Evolutionary conservation across 2,797 vertebrate species (phyloP).

Genomic region (Anableps anableps): DNA sequence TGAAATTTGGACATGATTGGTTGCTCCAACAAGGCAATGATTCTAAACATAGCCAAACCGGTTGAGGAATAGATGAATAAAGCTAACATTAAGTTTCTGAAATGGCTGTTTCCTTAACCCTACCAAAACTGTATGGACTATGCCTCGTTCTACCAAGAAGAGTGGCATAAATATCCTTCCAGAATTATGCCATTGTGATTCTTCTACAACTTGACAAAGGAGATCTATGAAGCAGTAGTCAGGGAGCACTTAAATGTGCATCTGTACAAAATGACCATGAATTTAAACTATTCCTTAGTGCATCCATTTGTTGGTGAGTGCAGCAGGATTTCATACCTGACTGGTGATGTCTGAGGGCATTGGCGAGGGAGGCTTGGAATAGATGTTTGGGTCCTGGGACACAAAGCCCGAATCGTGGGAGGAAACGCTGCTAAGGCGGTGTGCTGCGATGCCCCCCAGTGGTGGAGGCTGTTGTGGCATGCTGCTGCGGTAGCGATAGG

Average conservation of each 20-base stretch:
- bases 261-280: neutral
- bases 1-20: no score
- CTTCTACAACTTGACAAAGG: neutral
- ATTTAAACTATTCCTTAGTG: neutral
- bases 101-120: neutral
- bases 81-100: no score
- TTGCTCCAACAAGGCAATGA: no score
- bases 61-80: neutral
- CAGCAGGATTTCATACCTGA: constrained; percentile 82
- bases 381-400: constrained; percentile 93
- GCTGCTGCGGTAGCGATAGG: constrained; percentile 95
- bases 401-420: constrained; percentile 98
- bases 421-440: constrained; percentile 95
- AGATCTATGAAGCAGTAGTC: neutral
- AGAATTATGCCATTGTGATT: neutral
- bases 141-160: neutral
- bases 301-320: neutral
- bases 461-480: constrained; percentile 87
- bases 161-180: no score
- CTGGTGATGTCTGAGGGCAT: constrained; percentile 98
- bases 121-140: neutral
- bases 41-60: neutral
- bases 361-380: constrained; percentile 97
- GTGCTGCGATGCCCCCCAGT: constrained; percentile 77
- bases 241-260: neutral